Percentiles rank a stretch among this genome's conserved stretches.
phyloP scores from a whole-genome alignment of 2,797 vertebrate species.

The Pipistrellus pipistrellus region DNA sequence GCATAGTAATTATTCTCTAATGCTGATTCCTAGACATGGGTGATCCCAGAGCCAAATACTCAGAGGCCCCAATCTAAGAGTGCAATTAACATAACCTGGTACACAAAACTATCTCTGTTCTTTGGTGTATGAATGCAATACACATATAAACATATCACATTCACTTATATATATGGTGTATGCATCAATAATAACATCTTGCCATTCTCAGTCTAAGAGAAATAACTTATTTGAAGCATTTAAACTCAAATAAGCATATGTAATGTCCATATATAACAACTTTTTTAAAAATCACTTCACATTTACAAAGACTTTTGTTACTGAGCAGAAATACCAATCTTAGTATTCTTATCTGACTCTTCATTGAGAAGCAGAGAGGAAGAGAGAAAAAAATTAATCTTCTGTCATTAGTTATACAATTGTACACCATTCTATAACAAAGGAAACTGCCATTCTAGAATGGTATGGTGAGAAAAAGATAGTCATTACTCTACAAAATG shows the following conservation, averaged over 20 bases:
- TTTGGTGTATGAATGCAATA: not conserved
- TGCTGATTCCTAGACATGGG: not conserved
- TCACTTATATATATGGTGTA: not conserved
- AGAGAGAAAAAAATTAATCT: not conserved
- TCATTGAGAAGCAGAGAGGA: not conserved
- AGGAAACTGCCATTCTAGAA: not conserved
- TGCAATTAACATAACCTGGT: not conserved
- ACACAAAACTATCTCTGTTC: not conserved
- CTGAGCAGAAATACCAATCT: constrained; percentile 19
- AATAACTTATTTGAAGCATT: not conserved
- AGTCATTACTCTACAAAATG: constrained; percentile 16
- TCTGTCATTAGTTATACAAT: not conserved
- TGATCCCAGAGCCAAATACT: not conserved
- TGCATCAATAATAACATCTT: constrained; percentile 16
- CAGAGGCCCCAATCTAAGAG: not conserved
- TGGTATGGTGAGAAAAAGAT: not conserved
- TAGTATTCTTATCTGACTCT: constrained; percentile 24
- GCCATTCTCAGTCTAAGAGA: not conserved
- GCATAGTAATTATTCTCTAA: not conserved
- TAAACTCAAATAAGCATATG: not conserved
- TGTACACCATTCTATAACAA: no score
- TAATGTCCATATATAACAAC: not conserved
- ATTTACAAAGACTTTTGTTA: not conserved
- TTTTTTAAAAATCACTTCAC: not conserved
- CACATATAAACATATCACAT: not conserved